Evolutionary conservation across 1,140 invertebrate genomes (phyloP), one percentile per base, ranked within the genome.

Genomic region (Caenorhabditis latens): DNA sequence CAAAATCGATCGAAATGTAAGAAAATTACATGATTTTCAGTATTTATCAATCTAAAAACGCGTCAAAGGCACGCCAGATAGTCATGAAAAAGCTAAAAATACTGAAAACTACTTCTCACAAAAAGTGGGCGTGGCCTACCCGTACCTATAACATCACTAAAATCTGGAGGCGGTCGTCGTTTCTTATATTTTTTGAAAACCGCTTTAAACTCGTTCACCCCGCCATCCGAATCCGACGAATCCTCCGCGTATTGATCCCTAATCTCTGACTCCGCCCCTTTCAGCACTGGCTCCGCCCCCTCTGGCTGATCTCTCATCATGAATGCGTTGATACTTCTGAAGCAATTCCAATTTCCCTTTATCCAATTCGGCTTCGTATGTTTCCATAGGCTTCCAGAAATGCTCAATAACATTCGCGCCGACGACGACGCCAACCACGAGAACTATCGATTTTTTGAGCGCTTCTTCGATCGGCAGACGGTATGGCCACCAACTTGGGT

Each of bases 331-430:
- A 65, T 88, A 88, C 43, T 85, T 84, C 24, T 75, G 48, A 19
- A 88, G 84, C 19, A 88, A 55, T 16, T 84, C 84, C 48, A 88
- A 71, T 79, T 88, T 88, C 13, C 87, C 87, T 13, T 57, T 32
- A 67, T 84, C 87, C 50, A 88, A 53, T 63, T 88, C 87, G 63
- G 63, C 19, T 84, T 88, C 87, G 67, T 88, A 88, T 63, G 71
- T 58, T 84, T 87, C 53, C 67, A 88, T 84, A 84, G 87, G 87
- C 55, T 88, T 84, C 32, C 55, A 88, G 48, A 87, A 82, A 53
- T 88, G 61, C 65, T 85, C 87, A 65, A 88, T 67, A 46, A 88
- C 84, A 85, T 88, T 88, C 21, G 87, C 87, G 50, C 87, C 87
- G 43, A 88, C 57, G 42, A 88, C 67, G 48, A 88, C 83, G 32